phyloP scores from a whole-genome alignment of 1,140 invertebrate species.

The Melipona quadrifasciata region DNA sequence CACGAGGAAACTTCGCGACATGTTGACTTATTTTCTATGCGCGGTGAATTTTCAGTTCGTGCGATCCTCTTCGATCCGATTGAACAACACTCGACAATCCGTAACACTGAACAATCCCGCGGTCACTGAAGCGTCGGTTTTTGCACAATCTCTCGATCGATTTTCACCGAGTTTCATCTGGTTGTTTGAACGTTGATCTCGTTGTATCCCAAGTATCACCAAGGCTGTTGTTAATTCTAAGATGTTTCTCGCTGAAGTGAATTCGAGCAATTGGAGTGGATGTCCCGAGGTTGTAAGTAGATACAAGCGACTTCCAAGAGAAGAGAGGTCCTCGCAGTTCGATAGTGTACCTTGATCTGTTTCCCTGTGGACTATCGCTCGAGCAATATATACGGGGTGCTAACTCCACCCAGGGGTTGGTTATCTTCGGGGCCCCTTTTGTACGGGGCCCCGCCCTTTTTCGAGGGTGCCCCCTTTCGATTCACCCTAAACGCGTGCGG shows the following conservation, averaged over 20 bases:
- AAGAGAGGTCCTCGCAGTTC: constrained; percentile 49
- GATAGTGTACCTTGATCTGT: constrained; percentile 70
- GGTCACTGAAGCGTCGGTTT: constrained; percentile 34
- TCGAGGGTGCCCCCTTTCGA: constrained; percentile 61
- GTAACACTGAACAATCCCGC: constrained; percentile 43
- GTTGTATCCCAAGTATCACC: background rate
- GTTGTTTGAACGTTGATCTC: background rate
- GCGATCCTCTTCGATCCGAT: background rate
- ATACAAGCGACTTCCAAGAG: too few species aligned
- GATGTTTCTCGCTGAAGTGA: background rate
- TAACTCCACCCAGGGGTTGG: constrained; percentile 82
- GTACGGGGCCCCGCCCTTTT: constrained; percentile 76
- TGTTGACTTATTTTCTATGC: constrained; percentile 63
- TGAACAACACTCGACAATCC: constrained; percentile 6
- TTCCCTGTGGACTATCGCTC: constrained; percentile 33
- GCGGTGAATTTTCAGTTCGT: background rate
- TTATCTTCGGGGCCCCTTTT: constrained; percentile 70
- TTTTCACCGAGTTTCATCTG: background rate
- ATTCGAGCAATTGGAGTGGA: background rate
- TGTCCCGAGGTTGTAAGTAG: too few species aligned
- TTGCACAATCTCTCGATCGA: constrained; percentile 19
- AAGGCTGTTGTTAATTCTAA: background rate
- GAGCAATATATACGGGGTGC: constrained; percentile 71
- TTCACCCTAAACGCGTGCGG: constrained; percentile 51
- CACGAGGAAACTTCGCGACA: constrained; percentile 89